phyloP scores from a whole-genome alignment of 2,888 invertebrate genomes.

The Dascillus cervinus region DNA sequence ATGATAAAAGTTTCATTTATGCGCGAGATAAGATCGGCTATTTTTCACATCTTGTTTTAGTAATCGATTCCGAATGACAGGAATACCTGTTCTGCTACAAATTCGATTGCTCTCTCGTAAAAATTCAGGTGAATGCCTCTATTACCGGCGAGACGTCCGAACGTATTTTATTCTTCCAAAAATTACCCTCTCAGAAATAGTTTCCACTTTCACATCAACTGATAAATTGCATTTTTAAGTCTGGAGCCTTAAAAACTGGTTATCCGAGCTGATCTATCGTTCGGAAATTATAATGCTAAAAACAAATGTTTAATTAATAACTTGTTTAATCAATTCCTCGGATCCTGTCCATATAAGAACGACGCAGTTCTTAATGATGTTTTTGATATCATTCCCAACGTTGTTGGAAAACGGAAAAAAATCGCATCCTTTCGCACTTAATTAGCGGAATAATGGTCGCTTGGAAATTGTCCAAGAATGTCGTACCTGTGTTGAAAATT shows the following conservation, averaged over 20 bases:
- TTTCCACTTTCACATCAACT: too few relatives aligned
- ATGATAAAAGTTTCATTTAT: constrained; percentile 15
- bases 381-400: too few relatives aligned
- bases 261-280: constrained; percentile 10
- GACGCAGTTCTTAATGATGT: too few relatives aligned
- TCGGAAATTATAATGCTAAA: constrained; percentile 12
- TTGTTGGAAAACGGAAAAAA: too few relatives aligned
- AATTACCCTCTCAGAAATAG: too few relatives aligned
- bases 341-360: constrained; percentile 10
- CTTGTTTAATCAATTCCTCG: constrained; percentile 9
- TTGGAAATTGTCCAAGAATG: too few relatives aligned
- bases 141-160: too few relatives aligned
- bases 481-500: too few relatives aligned
- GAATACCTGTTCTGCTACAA: constrained; percentile 14
- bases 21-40: constrained; percentile 13
- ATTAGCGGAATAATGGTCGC: too few relatives aligned
- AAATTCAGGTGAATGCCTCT: constrained; percentile 8
- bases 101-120: constrained; percentile 8
- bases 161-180: too few relatives aligned
- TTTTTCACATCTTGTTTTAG: constrained; percentile 13
- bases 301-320: constrained; percentile 16
- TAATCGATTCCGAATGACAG: constrained; percentile 15
- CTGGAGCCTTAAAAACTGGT: too few relatives aligned
- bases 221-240: constrained; percentile 9
- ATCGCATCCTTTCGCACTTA: too few relatives aligned